phyloP scores from a whole-genome alignment of 2,888 invertebrate genomes.

The Thelaira solivaga region DNA sequence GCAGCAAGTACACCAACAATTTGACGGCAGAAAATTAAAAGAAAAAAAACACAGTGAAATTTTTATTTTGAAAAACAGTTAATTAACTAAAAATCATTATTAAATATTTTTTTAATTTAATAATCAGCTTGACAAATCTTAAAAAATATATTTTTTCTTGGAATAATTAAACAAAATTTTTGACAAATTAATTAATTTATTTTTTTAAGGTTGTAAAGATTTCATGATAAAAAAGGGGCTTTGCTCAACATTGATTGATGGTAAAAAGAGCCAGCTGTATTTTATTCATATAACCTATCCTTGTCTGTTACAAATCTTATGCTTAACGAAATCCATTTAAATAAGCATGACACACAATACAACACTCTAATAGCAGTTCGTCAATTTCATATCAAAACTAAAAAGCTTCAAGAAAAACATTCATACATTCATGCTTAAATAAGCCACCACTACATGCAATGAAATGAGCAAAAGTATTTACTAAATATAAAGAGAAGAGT shows the following conservation, averaged over 20 bases:
- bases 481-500: too few relatives aligned
- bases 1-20: conserved; percentile 57
- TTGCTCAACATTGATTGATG: conserved; percentile 45
- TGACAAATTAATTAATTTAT: background rate
- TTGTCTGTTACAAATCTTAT: conserved; percentile 11
- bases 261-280: conserved; percentile 35
- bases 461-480: too few relatives aligned
- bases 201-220: background rate
- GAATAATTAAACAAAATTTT: background rate
- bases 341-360: conserved; percentile 53
- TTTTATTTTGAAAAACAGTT: too few relatives aligned
- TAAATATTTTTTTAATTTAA: too few relatives aligned
- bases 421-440: too few relatives aligned
- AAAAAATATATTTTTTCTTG: too few relatives aligned
- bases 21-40: background rate
- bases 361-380: conserved; percentile 49
- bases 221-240: conserved; percentile 18
- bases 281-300: background rate
- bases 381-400: conserved; percentile 56
- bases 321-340: conserved; percentile 39
- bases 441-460: too few relatives aligned
- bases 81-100: too few relatives aligned
- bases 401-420: conserved; percentile 9
- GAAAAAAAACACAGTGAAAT: background rate
- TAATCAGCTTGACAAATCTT: too few relatives aligned